Evolutionary conservation across 2,888 invertebrate genomes (phyloP).

Genomic region (Entomobrya multifasciata): DNA sequence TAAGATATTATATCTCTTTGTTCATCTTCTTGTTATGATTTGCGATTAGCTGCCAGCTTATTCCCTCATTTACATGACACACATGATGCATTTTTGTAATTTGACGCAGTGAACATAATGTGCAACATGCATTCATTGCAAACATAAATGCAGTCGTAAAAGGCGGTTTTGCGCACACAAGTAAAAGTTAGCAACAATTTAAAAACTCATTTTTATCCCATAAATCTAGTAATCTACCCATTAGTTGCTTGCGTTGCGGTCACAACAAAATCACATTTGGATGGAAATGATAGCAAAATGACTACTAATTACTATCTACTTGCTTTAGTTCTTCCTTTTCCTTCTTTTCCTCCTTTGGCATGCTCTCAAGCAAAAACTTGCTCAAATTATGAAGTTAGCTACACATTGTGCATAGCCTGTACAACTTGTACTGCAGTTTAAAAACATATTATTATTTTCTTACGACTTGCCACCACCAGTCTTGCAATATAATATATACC

Average conservation of each 20-base stretch:
- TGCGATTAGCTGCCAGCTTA: too few relatives aligned
- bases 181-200: constrained; percentile 31
- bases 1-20: too few relatives aligned
- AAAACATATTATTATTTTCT: neutral
- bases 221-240: constrained; percentile 19
- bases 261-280: constrained; percentile 36
- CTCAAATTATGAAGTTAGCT: constrained; percentile 6
- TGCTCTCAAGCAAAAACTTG: constrained; percentile 6
- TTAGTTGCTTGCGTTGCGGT: constrained; percentile 15
- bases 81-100: too few relatives aligned
- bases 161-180: neutral
- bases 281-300: constrained; percentile 42
- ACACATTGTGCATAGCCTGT: too few relatives aligned
- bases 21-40: too few relatives aligned
- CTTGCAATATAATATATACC: neutral
- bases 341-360: constrained; percentile 14
- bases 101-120: neutral
- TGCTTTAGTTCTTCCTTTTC: constrained; percentile 39
- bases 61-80: too few relatives aligned
- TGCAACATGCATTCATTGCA: neutral
- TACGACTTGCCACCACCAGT: too few relatives aligned
- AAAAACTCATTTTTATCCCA: constrained; percentile 29
- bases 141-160: neutral
- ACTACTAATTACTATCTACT: constrained; percentile 51
- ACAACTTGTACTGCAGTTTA: neutral